Base-by-base conservation (phyloP, 2,888 invertebrate species). In the Polyommatus iphigenia region DNA sequence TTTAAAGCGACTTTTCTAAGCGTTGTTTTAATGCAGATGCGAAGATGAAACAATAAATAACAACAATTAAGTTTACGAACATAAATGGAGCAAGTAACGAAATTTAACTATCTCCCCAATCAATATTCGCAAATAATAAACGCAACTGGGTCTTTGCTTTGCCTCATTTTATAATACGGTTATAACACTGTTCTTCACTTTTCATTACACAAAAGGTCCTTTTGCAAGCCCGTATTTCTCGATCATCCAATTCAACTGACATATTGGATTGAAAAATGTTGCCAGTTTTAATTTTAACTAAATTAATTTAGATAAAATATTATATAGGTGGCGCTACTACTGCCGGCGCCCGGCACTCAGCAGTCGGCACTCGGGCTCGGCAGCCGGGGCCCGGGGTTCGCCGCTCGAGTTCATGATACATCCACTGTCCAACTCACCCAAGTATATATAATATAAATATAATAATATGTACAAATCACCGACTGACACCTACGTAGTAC, bases 1-100 rank as follows among this genome's bases (percentile, higher is more conserved):
- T 80, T 80, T 82, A 81, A 82, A 84, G 83, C 83, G 82, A 85
- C 83, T 81, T 84, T 85, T 85, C 84, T 81, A 83, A 83, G 85
- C 84, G 84, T 83, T 83, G 83, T 85, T 81, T 83, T 85, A 85
- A 78, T 80, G 77, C 78, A 79, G 78, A 78, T 80, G 81, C 80
- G 79, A 79, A 77, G 78, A 79, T 84, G 87, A 88, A 88, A 89
- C 88, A 88, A 88, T 89, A 89, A 90, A 88, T 90, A 91, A 87
- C 87, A 90, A 88, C 87, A 88, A 86, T 86, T 83, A 82, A 85
- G 78, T 81, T 84, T 86, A 85, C 83, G 83, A 85, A 85, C 80
- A 81, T 81, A 79, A 79, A 83, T 82, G 79, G 80, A 81, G 79
- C 80, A 82, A 83, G 81, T 80, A 80, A 84, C 80, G 80, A 80